A percentile compares a stretch with the other conserved stretches of the same genome.
These are phyloP conservation scores for Otus sunia DNA, from an alignment of 2,113 vertebrate species.

Conservation along the genomic window DNA sequence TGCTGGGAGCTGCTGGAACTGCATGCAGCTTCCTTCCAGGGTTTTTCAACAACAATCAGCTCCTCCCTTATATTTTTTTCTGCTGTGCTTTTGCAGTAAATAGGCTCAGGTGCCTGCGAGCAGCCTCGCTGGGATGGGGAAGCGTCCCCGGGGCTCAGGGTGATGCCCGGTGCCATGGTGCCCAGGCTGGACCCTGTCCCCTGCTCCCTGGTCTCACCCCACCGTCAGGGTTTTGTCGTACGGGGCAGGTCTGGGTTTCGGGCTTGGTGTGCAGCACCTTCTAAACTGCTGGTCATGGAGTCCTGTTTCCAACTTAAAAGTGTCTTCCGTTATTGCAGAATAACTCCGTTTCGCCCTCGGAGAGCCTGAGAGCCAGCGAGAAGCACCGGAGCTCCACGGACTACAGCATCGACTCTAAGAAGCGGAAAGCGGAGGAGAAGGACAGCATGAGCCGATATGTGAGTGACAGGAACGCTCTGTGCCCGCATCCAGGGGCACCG, in stretches of 20 bases:
- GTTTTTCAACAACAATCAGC: neutral
- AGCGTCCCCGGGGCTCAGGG: neutral
- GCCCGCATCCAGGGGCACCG: no score
- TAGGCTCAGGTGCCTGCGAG: neutral
- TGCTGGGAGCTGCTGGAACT: neutral
- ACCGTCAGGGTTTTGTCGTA: rapidly evolving
- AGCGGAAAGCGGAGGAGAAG: constrained; percentile 94
- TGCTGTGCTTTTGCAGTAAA: neutral
- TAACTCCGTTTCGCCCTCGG: constrained; percentile 92
- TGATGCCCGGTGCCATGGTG: neutral
- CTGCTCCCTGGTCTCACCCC: neutral
- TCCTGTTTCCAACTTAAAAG: rapidly evolving
- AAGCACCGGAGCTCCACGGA: constrained; percentile 91
- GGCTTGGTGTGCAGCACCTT: neutral
- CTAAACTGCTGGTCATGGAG: rapidly evolving
- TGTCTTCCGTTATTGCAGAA: constrained; percentile 72
- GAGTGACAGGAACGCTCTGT: neutral
- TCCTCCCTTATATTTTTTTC: neutral
- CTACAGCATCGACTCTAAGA: constrained; percentile 90
- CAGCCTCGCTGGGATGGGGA: neutral
- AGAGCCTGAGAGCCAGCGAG: constrained; percentile 90
- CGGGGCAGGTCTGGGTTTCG: neutral
- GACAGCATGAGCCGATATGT: constrained; percentile 95
- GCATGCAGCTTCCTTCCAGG: neutral
- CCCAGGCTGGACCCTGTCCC: neutral